Evolutionary conservation across 2,113 vertebrate genomes (phyloP).

Genomic region (Onychostruthus taczanowskii): DNA sequence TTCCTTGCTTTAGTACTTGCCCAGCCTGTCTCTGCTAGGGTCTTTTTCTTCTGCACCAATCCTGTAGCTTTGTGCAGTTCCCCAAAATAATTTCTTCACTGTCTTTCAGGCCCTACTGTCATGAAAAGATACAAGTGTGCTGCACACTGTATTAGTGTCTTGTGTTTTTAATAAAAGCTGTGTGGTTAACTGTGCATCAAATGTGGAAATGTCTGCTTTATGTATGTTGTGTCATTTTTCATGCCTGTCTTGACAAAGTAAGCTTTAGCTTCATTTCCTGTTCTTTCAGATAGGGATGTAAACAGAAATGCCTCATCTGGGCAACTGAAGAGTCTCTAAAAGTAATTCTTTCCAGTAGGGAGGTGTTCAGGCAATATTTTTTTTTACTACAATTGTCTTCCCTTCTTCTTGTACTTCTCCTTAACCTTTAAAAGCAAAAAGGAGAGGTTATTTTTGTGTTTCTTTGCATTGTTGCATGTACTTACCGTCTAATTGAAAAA

Average conservation of each 20-base stretch:
- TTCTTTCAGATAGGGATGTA: neutral
- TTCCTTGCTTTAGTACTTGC: neutral
- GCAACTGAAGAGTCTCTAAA: neutral
- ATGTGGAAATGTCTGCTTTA: neutral
- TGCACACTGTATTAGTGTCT: neutral
- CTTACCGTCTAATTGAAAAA: neutral
- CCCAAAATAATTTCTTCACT: neutral
- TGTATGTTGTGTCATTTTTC: neutral
- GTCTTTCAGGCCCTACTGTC: neutral
- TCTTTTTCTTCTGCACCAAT: neutral
- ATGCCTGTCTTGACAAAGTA: neutral
- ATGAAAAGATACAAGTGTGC: neutral
- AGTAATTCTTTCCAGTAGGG: neutral
- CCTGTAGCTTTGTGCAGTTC: neutral
- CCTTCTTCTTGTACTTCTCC: neutral
- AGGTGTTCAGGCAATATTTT: neutral
- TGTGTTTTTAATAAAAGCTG: neutral
- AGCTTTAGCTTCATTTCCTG: neutral
- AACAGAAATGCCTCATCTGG: neutral
- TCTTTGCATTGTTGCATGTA: neutral
- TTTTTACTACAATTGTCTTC: neutral
- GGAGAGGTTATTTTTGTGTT: neutral
- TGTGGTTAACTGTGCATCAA: neutral
- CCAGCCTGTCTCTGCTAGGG: neutral
- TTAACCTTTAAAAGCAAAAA: constrained; percentile 1